Conservation (phyloP, 2,888 invertebrate genomes). For the Amphimallon solstitiale region DNA sequence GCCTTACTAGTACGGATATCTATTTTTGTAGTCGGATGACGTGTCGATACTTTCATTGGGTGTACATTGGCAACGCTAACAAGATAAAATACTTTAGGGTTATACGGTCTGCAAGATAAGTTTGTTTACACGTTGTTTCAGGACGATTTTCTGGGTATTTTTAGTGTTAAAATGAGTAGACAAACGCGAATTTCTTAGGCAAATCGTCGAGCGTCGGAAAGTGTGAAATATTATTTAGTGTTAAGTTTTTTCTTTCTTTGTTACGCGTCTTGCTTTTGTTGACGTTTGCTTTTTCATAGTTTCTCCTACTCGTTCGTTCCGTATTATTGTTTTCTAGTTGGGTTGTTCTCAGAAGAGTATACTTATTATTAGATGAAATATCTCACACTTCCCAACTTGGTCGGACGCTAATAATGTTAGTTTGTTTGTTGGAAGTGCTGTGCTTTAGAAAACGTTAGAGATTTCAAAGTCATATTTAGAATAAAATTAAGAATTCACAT, state of each 20-base stretch:
- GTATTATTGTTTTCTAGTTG: too few species aligned
- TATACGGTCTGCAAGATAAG: slow-evolving; percentile 51
- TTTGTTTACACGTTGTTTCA: slow-evolving; percentile 43
- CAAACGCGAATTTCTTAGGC: slow-evolving; percentile 6
- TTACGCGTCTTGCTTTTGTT: background rate
- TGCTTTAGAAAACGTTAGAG: too few species aligned
- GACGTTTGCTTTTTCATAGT: too few species aligned
- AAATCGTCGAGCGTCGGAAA: background rate
- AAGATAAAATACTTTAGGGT: slow-evolving; percentile 55
- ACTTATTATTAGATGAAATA: too few species aligned
- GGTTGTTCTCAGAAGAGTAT: background rate
- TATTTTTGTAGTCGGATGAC: slow-evolving; percentile 17
- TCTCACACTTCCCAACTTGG: too few species aligned
- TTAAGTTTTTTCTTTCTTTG: background rate
- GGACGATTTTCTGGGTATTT: slow-evolving; percentile 34
- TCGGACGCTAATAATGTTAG: too few species aligned
- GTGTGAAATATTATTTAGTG: slow-evolving; percentile 2
- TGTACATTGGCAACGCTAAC: slow-evolving; percentile 52
- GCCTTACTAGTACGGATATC: background rate
- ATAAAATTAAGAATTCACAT: too few species aligned
- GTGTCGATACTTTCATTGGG: slow-evolving; percentile 11
- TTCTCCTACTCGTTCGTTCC: too few species aligned
- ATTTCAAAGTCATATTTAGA: too few species aligned
- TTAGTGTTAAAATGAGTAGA: background rate
- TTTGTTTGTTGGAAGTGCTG: too few species aligned